Percentiles rank a stretch among this genome's conserved stretches.
These are phyloP conservation scores for Pipistrellus pipistrellus DNA, from an alignment of 2,797 vertebrate species.

Conservation along the genomic window DNA sequence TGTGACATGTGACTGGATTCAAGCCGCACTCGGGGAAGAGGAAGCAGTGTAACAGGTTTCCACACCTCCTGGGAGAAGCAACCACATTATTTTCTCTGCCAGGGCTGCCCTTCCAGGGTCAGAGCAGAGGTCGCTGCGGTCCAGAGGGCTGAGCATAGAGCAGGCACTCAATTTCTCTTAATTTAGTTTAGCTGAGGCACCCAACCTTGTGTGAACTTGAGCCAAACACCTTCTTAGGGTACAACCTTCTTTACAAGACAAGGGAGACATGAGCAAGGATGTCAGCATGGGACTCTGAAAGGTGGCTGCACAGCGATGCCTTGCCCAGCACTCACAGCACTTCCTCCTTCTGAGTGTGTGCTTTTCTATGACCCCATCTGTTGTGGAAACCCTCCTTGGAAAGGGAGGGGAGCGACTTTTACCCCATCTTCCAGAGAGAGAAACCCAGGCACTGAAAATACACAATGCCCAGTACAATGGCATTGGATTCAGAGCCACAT, in stretches of 20 bases:
- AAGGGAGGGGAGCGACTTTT: background rate
- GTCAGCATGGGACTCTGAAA: background rate
- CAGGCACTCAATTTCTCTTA: conserved; percentile 61
- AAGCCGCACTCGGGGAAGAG: background rate
- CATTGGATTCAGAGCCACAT: background rate
- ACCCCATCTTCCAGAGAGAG: background rate
- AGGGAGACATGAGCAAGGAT: background rate
- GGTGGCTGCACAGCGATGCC: background rate
- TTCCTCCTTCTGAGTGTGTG: background rate
- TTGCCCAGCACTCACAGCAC: background rate
- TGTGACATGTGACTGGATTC: background rate
- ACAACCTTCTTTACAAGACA: background rate
- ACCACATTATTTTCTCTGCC: background rate
- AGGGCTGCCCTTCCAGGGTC: conserved; percentile 23
- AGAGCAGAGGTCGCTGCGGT: conserved; percentile 44
- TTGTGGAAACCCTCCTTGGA: background rate
- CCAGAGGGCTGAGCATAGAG: background rate
- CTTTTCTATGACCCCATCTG: rapidly evolving
- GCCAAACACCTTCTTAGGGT: background rate
- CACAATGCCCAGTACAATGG: background rate
- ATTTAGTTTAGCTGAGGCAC: conserved; percentile 30
- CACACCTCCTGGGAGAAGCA: background rate
- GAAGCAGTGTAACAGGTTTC: background rate
- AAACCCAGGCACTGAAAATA: background rate
- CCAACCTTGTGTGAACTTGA: background rate